These are phyloP conservation scores for Varanus salvator DNA, from an alignment of 2,113 vertebrate genomes.

Conservation along the genomic window DNA sequence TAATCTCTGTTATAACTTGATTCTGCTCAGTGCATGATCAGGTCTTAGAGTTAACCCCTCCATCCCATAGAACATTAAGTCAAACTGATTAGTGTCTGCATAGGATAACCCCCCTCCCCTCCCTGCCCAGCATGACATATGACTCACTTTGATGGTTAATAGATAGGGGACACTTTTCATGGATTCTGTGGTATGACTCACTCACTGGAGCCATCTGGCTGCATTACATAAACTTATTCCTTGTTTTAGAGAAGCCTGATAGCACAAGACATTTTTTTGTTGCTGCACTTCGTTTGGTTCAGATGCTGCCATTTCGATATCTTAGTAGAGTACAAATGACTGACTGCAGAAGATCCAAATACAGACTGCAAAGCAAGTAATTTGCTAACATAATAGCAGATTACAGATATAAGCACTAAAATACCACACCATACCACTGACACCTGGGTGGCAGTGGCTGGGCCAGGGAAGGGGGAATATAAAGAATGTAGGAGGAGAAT, in stretches of 20 bases:
- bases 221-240: conserved; percentile 18
- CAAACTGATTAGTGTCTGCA: not conserved
- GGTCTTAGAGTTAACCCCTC: no score
- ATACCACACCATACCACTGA: no score
- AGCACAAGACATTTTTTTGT: not conserved
- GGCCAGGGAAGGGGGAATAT: no score
- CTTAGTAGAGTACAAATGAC: not conserved
- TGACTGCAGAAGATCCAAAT: not conserved
- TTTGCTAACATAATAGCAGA: not conserved
- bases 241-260: conserved; percentile 6
- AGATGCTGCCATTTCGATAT: not conserved
- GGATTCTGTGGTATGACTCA: conserved; percentile 15
- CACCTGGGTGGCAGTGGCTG: no score
- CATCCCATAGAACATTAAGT: not conserved
- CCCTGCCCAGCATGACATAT: not conserved
- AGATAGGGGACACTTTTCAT: not conserved
- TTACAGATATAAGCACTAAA: not conserved
- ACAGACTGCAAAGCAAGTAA: not conserved
- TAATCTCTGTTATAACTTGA: not conserved
- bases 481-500: no score
- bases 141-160: not conserved
- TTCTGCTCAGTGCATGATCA: not conserved
- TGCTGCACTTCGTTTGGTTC: not conserved
- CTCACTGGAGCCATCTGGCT: conserved; percentile 1
- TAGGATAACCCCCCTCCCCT: not conserved